Base-by-base conservation (phyloP, 2,113 vertebrate species). In the Microcebus tavaratra region DNA sequence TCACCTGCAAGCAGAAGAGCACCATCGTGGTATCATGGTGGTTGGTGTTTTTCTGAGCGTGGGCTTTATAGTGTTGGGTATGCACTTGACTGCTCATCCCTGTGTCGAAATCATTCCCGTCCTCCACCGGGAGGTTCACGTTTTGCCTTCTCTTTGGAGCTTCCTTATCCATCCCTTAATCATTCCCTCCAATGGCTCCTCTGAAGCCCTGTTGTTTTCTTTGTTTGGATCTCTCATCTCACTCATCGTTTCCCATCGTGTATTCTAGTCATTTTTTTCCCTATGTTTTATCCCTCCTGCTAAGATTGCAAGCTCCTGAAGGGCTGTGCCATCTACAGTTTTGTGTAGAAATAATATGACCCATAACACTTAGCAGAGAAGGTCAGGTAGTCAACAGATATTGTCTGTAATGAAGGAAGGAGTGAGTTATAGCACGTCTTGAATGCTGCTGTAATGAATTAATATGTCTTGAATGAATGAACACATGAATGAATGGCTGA, bases 401-500 rank as follows among this genome's bases (percentile, higher is more conserved):
- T 7, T 86, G 50, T 88, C 76, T n/a, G 14, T 57, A 67, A 70
- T 23, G 72, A 90, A 67, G 81, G 45, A 80, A 42, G 70, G 31
- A 50, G 63, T 53, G 79, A 92, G 42, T n/a, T 48, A 82, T 8
- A 39, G 63, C 42, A 27, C 4, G 1, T 83, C 57, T 55, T 25
- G 48, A 21, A 63, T 88, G 48, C 68, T 39, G 21, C 73, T 65
- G 17, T 67, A 86, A 65, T 93, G 68, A 76, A 73, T 90, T 59
- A 92, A 31, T 45, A 63, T 15, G 45, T 76, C 73, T 95, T 87
- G 55, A 83, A 39, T 63, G 88, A 93, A 42, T 45, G 42, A 93
- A 42, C 70, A 59, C 7, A 8, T 92, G 94, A 90, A 59, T 87
- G 92, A 94, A 29, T 85, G 72, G 73, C 59, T 92, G 61, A 63